phyloP scores from a whole-genome alignment of 1,140 invertebrate genomes.

The Aphidius ervi region DNA sequence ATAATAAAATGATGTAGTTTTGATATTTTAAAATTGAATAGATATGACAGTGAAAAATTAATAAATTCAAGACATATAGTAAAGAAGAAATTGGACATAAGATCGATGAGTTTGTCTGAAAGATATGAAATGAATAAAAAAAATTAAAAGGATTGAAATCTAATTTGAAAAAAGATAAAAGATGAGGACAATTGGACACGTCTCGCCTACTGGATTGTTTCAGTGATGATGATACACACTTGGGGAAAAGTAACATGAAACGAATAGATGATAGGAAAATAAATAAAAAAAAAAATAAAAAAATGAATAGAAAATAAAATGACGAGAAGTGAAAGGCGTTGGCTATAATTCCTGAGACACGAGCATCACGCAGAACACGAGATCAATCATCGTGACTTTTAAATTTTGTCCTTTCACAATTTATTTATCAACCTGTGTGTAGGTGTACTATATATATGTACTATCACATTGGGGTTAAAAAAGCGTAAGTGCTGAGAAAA shows the following conservation, averaged over 20 bases:
- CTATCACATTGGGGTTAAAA: not conserved
- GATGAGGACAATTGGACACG: conserved; percentile 14
- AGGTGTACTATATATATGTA: not conserved
- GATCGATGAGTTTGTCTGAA: not conserved
- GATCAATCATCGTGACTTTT: conserved; percentile 17
- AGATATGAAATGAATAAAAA: not conserved
- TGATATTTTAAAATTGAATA: too few species aligned
- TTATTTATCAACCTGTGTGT: not conserved
- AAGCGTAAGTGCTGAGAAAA: not conserved
- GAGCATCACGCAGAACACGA: conserved; percentile 8
- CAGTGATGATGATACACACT: too few species aligned
- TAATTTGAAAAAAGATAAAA: not conserved
- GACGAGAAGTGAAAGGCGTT: conserved; percentile 6
- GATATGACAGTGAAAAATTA: too few species aligned
- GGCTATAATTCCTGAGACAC: too few species aligned
- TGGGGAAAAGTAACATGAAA: too few species aligned
- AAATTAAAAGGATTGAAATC: not conserved
- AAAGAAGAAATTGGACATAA: too few species aligned
- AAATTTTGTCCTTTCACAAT: not conserved
- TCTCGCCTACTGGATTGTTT: conserved; percentile 16
- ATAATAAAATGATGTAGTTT: too few species aligned
- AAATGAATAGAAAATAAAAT: not conserved
- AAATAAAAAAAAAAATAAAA: not conserved
- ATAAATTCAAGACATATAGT: too few species aligned
- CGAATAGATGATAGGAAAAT: too few species aligned